Evolutionary conservation across 1,140 invertebrate genomes (phyloP), one percentile per base, ranked within the genome.

Genomic region (Metopolophium dirhodum): DNA sequence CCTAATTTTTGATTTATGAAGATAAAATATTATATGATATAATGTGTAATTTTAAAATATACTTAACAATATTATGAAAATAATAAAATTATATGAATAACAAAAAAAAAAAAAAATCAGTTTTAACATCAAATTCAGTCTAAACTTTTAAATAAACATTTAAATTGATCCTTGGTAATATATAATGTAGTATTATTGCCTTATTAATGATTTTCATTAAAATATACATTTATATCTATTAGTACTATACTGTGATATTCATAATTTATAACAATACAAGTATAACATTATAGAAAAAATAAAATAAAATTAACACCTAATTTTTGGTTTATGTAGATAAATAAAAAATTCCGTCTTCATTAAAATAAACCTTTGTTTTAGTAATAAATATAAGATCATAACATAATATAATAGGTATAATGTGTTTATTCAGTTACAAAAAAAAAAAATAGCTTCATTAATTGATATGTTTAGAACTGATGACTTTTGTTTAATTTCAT

Each of bases 121-220:
- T 57, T 57, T 57, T 57, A 57, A 23, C 54, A 57, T 57, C 54
- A 57, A 57, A 57, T 57, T 57, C 23, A 57, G 54, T 57, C 54
- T 57, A 23, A 26, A 57, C 54, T 57, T 57, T 57, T 57, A 57
- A 57, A 57, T 57, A 57, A 57, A 57, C 23, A 57, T 57, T 57
- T 57, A 57, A 83, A 83, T 83, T 4, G n/a, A 83, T 83, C 82
- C 82, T 83, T 41, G 82, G 82, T 83, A 83, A 83, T 82, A 83
- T 83, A 83, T 83, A 83, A 83, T 41, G 82, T 41, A 83, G 61
- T 68, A 68, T 68, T 68, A 68, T 83, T 41, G 82, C 35, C 82
- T 83, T 83, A 83, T 83, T 83, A 83, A 83, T 83, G 82, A 83
- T 83, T 83, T 83, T 83, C 20, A 83, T 37, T 83, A 41, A 83